These are phyloP conservation scores for Oscheius myriophilus DNA, from an alignment of 2,888 invertebrate genomes.

Conservation along the genomic window DNA sequence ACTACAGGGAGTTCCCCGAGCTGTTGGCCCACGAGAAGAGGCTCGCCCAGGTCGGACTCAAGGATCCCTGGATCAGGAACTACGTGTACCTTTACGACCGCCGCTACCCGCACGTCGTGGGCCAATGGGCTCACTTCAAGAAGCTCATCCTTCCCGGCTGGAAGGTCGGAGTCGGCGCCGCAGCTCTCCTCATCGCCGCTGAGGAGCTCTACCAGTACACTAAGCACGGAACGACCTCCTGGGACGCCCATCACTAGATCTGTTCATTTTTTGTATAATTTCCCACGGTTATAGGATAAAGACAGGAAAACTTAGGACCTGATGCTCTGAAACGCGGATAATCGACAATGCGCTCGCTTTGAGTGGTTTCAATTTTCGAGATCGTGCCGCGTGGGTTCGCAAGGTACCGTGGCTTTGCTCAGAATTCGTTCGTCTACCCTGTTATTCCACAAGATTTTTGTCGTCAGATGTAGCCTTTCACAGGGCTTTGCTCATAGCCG, in stretches of 20 bases:
- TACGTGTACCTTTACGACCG: conserved; percentile 63
- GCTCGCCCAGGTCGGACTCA: conserved; percentile 64
- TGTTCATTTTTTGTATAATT: too few relatives aligned
- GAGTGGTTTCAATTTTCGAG: too few relatives aligned
- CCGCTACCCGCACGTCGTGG: conserved; percentile 53
- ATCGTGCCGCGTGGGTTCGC: too few relatives aligned
- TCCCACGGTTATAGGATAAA: too few relatives aligned
- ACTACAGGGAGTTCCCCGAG: conserved; percentile 64
- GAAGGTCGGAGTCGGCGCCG: conserved; percentile 61
- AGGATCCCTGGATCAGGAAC: conserved; percentile 69
- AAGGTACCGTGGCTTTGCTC: too few relatives aligned
- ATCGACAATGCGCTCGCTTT: too few relatives aligned
- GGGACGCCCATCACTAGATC: conserved; percentile 62
- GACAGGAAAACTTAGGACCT: too few relatives aligned
- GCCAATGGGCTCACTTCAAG: conserved; percentile 63
- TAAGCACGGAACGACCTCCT: conserved; percentile 63
- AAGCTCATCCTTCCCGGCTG: conserved; percentile 57
- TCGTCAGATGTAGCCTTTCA: too few relatives aligned
- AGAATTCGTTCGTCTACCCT: too few relatives aligned
- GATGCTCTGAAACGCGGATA: too few relatives aligned
- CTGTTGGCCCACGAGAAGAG: conserved; percentile 64
- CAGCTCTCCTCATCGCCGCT: conserved; percentile 59
- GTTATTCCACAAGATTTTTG: too few relatives aligned
- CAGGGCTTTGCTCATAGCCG: too few relatives aligned
- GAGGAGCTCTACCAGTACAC: conserved; percentile 64